Base-by-base conservation (phyloP, 1,140 invertebrate genomes). In the Hylaeus anthracinus region DNA sequence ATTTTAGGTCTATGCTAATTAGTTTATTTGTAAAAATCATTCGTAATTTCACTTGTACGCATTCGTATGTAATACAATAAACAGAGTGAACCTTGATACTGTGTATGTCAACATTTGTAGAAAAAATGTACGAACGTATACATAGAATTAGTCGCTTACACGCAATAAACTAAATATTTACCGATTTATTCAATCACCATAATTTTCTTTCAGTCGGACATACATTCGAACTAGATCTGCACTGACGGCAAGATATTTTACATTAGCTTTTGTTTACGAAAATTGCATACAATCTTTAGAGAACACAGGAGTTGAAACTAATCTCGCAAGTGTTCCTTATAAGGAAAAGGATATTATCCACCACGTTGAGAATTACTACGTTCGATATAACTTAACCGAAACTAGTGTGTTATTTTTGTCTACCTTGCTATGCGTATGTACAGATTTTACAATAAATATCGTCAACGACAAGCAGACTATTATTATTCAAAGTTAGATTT, bases 361-460 rank as follows among this genome's bases (percentile, higher is more conserved):
- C 61, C 58, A 55, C 26, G 5, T 39, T 56, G 26, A 84, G 37
- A 60, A 45, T 26, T 48, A 53, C 53, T 76, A 73, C 12, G 41
- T 26, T 53, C 26, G 39, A 45, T 64, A 82, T 8, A 26, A 39
- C 60, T 67, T 63, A 71, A 60, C 39, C 60, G 72, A 72, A 73
- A 41, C n/a, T 58, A 56, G 9, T 48, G 15, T 26, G 8, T 64
- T 64, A 72, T 55, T 67, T 45, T 60, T 15, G 5, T 2, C 26
- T 76, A 61, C 5, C 39, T 60, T 67, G 12, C 39, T 56, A 43
- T 3, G 37, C 4, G 12, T 75, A 75, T 75, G 12, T 81, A 81
- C 79, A 75, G 41, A 63, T 12, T 55, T 75, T 69, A 76, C 55
- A 60, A 74, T 60, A n/a, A 66, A 43, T 69, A 12, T 61, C 37